These are phyloP conservation scores for Hycleus cichorii DNA, from an alignment of 1,140 invertebrate species.

Conservation along the genomic window DNA sequence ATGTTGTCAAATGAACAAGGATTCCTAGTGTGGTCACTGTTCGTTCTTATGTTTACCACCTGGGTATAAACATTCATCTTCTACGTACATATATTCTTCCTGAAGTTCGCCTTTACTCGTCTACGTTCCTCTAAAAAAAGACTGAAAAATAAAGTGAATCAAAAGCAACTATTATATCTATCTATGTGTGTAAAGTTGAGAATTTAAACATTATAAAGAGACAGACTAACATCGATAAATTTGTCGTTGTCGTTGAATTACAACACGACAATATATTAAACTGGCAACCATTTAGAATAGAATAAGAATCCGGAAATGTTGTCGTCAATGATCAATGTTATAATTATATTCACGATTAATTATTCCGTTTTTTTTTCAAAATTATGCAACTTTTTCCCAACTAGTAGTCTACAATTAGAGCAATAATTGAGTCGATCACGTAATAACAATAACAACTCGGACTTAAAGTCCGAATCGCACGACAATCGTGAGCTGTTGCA, in stretches of 20 bases:
- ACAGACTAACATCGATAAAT: conserved; percentile 23
- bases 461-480: conserved; percentile 2
- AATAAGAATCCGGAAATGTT: conserved; percentile 24
- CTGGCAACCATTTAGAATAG: conserved; percentile 17
- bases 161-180: not conserved
- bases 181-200: not conserved
- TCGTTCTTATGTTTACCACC: conserved; percentile 23
- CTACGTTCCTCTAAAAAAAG: not conserved
- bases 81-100: conserved; percentile 14
- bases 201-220: too few species aligned
- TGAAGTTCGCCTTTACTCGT: conserved; percentile 5
- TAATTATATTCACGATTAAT: too few species aligned
- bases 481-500: conserved; percentile 13
- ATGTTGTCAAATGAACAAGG: conserved; percentile 6
- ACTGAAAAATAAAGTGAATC: not conserved
- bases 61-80: conserved; percentile 25
- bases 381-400: conserved; percentile 2
- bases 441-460: not conserved
- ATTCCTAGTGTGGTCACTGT: conserved; percentile 14
- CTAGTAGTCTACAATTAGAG: conserved; percentile 11
- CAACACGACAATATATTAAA: conserved; percentile 29
- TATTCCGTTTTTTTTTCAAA: not conserved
- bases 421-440: conserved; percentile 12
- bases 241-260: conserved; percentile 24
- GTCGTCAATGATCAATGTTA: too few species aligned